Percentiles rank a stretch among this genome's conserved stretches.
Evolutionary conservation across 2,113 vertebrate species (phyloP).

Genomic region (Otolemur garnettii): DNA sequence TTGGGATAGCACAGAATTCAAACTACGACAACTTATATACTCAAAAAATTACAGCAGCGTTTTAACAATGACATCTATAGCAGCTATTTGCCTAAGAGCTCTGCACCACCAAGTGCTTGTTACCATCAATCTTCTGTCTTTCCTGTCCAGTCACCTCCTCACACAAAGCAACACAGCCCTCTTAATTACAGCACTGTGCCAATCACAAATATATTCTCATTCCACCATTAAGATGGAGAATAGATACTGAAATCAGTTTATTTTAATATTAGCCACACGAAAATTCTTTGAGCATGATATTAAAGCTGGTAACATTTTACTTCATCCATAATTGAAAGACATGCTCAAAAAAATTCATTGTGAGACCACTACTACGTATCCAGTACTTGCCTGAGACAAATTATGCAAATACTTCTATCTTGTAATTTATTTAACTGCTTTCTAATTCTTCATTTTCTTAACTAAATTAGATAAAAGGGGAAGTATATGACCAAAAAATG

Average conservation of each 20-base stretch:
- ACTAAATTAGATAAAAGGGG: constrained; percentile 67
- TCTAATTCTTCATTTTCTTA: constrained; percentile 75
- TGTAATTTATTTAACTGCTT: constrained; percentile 70
- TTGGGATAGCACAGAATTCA: constrained; percentile 69
- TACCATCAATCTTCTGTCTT: constrained; percentile 80
- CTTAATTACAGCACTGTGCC: neutral
- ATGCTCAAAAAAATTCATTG: constrained; percentile 69
- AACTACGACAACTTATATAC: constrained; percentile 67
- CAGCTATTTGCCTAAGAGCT: constrained; percentile 80
- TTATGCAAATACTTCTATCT: constrained; percentile 63
- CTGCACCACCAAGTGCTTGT: constrained; percentile 70
- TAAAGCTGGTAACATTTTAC: constrained; percentile 71
- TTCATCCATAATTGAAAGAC: constrained; percentile 71
- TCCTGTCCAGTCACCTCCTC: constrained; percentile 77
- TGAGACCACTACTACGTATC: neutral
- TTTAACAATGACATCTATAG: constrained; percentile 76
- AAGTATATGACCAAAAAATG: constrained; percentile 69
- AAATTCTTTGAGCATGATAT: constrained; percentile 63
- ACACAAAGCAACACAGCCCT: constrained; percentile 66
- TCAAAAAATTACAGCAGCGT: constrained; percentile 81
- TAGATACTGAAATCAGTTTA: constrained; percentile 13
- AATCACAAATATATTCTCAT: constrained; percentile 62
- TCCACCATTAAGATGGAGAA: constrained; percentile 25
- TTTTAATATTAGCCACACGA: constrained; percentile 62
- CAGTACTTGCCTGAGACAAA: constrained; percentile 61